phyloP scores from a whole-genome alignment of 2,888 invertebrate species.

The Herminia tarsipennalis region DNA sequence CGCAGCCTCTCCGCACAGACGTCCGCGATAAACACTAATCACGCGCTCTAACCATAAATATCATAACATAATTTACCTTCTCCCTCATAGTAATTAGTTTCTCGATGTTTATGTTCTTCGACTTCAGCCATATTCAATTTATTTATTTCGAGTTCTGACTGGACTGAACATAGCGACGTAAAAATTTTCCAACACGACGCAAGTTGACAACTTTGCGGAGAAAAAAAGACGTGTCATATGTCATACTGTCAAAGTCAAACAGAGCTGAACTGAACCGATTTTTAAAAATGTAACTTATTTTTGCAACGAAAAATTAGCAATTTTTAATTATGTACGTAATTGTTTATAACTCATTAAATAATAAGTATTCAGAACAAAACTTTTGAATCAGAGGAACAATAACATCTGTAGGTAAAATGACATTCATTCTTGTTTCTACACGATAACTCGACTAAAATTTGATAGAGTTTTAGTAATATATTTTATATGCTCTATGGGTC shows the following conservation, averaged over 20 bases:
- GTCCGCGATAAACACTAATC: conserved; percentile 67
- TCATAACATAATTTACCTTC: conserved; percentile 82
- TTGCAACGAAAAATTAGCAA: conserved; percentile 11
- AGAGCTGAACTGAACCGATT: not conserved
- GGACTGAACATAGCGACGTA: conserved; percentile 82
- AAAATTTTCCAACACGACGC: conserved; percentile 83
- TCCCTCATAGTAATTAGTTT: conserved; percentile 80
- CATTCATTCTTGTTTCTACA: too few species aligned
- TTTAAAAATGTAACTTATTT: conserved; percentile 13
- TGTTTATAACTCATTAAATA: too few species aligned
- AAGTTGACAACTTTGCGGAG: conserved; percentile 66
- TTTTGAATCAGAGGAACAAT: too few species aligned
- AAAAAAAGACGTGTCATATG: conserved; percentile 70
- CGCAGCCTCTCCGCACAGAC: conserved; percentile 60
- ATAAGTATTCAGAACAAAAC: too few species aligned
- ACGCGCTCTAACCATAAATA: conserved; percentile 76
- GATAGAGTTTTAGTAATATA: too few species aligned
- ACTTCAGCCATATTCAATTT: conserved; percentile 83
- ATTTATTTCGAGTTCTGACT: conserved; percentile 82
- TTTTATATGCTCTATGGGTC: too few species aligned
- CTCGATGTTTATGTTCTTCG: conserved; percentile 82
- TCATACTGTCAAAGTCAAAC: conserved; percentile 51
- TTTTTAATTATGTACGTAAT: not conserved
- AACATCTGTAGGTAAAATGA: too few species aligned
- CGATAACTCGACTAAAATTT: too few species aligned